These are phyloP conservation scores for Grammomys surdaster DNA, from an alignment of 2,113 vertebrate genomes.

Conservation along the genomic window DNA sequence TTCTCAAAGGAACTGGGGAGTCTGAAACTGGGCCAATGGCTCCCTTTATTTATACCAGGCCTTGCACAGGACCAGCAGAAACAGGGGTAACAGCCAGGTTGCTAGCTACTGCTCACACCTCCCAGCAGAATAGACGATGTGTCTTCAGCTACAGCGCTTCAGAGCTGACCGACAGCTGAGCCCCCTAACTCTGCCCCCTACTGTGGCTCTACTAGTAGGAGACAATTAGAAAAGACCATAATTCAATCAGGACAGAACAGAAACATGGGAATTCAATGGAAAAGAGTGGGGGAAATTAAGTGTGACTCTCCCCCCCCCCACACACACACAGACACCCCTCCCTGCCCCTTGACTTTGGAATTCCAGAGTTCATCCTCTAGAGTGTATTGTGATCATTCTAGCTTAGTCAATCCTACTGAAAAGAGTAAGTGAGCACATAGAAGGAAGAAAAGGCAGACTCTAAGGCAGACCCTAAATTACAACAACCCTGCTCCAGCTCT, in stretches of 20 bases:
- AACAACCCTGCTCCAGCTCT: neutral
- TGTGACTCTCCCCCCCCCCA: neutral
- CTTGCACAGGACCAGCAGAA: neutral
- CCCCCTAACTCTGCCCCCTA: neutral
- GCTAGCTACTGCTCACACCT: neutral
- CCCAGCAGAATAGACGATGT: neutral
- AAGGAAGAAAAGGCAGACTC: neutral
- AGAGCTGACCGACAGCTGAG: neutral
- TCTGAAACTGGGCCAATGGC: neutral
- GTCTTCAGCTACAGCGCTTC: neutral
- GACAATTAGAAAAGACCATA: neutral
- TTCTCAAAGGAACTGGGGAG: neutral
- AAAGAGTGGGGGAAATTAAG: neutral
- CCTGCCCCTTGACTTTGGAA: neutral
- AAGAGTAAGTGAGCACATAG: neutral
- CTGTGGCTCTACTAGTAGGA: neutral
- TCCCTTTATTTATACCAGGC: conserved; percentile 4
- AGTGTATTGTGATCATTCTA: neutral
- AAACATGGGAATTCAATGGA: neutral
- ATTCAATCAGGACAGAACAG: neutral
- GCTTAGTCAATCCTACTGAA: neutral
- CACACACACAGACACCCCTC: neutral
- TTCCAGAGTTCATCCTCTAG: neutral
- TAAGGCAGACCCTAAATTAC: neutral
- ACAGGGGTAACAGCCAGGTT: neutral